These are phyloP conservation scores for Actenoides lindsayi DNA, from an alignment of 2,113 vertebrate genomes.

Conservation along the genomic window DNA sequence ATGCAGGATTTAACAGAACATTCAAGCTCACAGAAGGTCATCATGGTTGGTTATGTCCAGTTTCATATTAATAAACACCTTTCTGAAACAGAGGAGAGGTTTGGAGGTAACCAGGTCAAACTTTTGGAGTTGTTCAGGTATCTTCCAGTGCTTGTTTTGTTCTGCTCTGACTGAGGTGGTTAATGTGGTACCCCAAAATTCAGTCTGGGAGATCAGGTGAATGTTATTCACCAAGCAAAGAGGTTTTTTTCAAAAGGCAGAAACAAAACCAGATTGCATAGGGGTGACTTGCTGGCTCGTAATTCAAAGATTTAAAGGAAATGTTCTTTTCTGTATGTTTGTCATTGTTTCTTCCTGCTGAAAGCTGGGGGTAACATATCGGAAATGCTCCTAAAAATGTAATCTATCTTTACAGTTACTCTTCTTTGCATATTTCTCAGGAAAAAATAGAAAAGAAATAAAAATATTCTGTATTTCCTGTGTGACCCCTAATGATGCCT, in stretches of 20 bases:
- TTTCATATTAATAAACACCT: background rate
- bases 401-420: background rate
- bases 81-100: background rate
- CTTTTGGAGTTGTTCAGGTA: background rate
- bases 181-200: background rate
- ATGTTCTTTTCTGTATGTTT: background rate
- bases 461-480: background rate
- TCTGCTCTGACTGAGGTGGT: background rate
- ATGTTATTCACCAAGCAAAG: background rate
- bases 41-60: background rate
- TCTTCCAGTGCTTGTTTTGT: background rate
- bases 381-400: background rate
- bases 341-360: background rate
- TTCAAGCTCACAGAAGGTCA: background rate
- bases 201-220: background rate
- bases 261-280: background rate
- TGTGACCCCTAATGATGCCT: background rate
- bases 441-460: background rate
- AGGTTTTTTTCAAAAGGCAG: background rate
- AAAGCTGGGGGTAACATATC: background rate
- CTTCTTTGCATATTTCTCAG: background rate
- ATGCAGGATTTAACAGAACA: background rate
- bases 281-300: background rate
- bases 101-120: background rate
- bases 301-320: background rate